Evolutionary conservation across 2,113 vertebrate species (phyloP), one percentile per base, ranked within the genome.

Genomic region (Syngnathus typhle): DNA sequence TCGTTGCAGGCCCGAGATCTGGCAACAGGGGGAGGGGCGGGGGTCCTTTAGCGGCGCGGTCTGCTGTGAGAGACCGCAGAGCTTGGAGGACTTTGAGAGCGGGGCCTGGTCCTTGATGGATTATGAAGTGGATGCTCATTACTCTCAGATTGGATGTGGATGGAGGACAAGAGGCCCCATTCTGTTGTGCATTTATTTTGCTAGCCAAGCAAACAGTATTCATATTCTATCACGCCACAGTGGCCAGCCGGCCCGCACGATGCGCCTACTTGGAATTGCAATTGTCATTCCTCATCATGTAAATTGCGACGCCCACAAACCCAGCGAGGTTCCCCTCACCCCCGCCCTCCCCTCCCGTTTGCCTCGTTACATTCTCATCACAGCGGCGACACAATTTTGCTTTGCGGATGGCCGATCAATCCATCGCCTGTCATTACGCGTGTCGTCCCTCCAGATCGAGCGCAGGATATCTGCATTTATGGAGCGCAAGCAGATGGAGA

Each of bases 381-480:
- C 38, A 68, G 74, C 60, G 15, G 41, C 13, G 69, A 68, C 62
- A 49, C 46, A 38, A n/a, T 27, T 65, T 74, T 55, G 64, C 77
- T 89, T 85, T 44, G 49, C 18, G 19, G 19, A 84, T 77, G 74
- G 68, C 87, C 88, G 85, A 91, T 90, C 87, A 84, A 70, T 80
- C 69, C 62, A 61, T 71, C 61, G 59, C 80, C 21, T 83, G 67
- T 74, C 46, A 74, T 87, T 76, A 81, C 78, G 49, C 65, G 46
- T 83, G 66, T 67, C 75, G 64, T 82, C 68, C 83, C 32, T 89
- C 63, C 87, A 98, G 97, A 99, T 98, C 92, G 96, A 98, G 88
- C 94, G 96, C 75, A 90, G 96, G 91, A 98, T 99, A 96, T 97
- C 93, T 91, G 96, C 97, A 90, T 99, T 99, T 94, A 99, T 99